Conservation (phyloP, 2,797 vertebrate genomes). For the Sebastes iracundus region DNA sequence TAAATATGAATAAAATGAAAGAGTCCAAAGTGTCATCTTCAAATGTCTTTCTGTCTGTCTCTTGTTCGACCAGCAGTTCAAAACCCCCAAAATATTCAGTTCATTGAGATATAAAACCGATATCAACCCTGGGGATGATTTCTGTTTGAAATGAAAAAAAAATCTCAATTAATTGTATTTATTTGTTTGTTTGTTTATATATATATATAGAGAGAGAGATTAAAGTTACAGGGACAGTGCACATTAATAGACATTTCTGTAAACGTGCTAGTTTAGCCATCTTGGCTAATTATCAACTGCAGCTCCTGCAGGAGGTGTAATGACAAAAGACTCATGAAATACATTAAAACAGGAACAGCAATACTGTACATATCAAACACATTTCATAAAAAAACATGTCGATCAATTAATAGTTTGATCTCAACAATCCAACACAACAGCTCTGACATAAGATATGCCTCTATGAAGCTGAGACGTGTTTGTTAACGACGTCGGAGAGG, state of each 20-base stretch:
- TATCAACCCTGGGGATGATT: background rate
- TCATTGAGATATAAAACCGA: background rate
- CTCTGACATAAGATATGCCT: background rate
- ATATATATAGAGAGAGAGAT: no score
- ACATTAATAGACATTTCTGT: no score
- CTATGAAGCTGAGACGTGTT: background rate
- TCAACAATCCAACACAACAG: background rate
- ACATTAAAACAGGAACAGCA: no score
- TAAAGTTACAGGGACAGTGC: no score
- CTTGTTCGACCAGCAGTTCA: background rate
- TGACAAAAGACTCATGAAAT: no score
- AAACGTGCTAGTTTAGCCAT: no score
- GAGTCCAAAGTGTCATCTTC: background rate
- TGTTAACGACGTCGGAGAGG: background rate
- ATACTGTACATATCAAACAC: no score
- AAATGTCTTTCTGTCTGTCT: background rate
- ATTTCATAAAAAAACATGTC: background rate
- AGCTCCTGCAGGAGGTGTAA: no score
- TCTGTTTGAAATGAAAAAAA: no score
- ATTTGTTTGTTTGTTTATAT: no score
- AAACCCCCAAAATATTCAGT: background rate
- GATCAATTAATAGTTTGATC: background rate
- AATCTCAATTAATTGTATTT: no score
- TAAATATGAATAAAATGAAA: background rate
- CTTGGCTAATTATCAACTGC: no score